A percentile compares a stretch with the other conserved stretches of the same genome.
Conservation (phyloP, 2,113 vertebrate species). For the Percopsis transmontana region DNA sequence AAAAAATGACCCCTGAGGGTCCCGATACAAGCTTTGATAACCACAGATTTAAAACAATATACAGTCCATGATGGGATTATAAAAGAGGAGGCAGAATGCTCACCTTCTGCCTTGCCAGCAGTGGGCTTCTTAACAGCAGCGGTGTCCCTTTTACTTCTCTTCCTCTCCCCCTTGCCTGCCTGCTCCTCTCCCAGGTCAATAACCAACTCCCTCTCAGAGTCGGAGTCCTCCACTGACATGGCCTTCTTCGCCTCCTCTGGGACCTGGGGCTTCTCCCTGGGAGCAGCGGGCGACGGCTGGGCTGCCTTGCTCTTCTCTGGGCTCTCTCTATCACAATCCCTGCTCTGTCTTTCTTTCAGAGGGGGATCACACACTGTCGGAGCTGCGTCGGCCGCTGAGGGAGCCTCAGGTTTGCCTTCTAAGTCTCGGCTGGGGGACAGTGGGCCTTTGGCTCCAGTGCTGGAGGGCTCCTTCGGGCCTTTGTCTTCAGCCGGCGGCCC, state of each 20-base stretch:
- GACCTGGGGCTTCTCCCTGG: conserved; percentile 84
- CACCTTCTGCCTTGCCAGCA: conserved; percentile 85
- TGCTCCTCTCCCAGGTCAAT: conserved; percentile 96
- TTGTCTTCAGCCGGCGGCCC: conserved; percentile 74
- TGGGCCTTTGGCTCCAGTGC: conserved; percentile 81
- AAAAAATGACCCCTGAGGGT: too few species aligned
- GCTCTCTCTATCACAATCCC: conserved; percentile 82
- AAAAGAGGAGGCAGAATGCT: conserved; percentile 17
- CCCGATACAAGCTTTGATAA: too few species aligned
- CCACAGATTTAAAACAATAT: not conserved
- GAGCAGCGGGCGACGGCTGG: conserved; percentile 55
- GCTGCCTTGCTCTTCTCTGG: conserved; percentile 81
- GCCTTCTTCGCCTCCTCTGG: conserved; percentile 86
- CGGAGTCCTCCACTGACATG: conserved; percentile 86
- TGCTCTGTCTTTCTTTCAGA: conserved; percentile 80
- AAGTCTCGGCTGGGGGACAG: conserved; percentile 74
- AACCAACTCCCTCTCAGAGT: conserved; percentile 95
- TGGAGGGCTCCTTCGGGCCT: conserved; percentile 74
- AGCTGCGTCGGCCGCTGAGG: conserved; percentile 32
- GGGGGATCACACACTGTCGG: conserved; percentile 51
- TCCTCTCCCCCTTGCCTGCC: conserved; percentile 83
- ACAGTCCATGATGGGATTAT: not conserved
- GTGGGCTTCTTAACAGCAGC: conserved; percentile 77
- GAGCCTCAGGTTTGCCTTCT: conserved; percentile 74
- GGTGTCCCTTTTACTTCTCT: conserved; percentile 87